phyloP scores from a whole-genome alignment of 2,888 invertebrate species.

The Lepidocyrtoides sp. region DNA sequence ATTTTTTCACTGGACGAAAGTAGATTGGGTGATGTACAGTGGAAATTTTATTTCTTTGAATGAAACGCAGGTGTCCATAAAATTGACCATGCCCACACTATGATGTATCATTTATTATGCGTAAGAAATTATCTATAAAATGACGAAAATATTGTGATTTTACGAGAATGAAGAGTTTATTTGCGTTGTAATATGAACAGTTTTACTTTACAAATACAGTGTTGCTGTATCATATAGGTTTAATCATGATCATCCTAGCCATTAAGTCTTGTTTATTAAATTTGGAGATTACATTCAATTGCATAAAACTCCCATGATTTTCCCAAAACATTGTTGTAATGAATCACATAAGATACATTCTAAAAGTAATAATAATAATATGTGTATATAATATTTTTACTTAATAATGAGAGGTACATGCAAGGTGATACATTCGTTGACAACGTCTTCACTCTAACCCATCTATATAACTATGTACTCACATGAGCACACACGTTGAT shows the following conservation, averaged over 20 bases:
- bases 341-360: constrained; percentile 51
- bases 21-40: no score
- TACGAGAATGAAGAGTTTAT: constrained; percentile 15
- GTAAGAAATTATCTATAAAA: no score
- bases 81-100: no score
- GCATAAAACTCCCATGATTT: neutral
- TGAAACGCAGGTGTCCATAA: no score
- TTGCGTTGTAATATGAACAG: constrained; percentile 40
- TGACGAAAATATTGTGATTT: no score
- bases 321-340: constrained; percentile 8
- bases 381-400: constrained; percentile 29
- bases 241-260: neutral
- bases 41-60: no score
- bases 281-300: constrained; percentile 30
- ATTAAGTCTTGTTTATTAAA: constrained; percentile 2
- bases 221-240: constrained; percentile 23
- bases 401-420: constrained; percentile 61
- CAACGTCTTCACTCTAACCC: neutral
- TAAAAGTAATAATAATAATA: constrained; percentile 34
- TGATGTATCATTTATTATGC: no score
- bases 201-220: constrained; percentile 39
- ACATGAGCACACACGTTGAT: neutral
- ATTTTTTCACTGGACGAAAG: no score
- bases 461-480: neutral
- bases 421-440: constrained; percentile 49